These are phyloP conservation scores for Bufo gargarizans DNA, from an alignment of 2,113 vertebrate species.

Conservation along the genomic window DNA sequence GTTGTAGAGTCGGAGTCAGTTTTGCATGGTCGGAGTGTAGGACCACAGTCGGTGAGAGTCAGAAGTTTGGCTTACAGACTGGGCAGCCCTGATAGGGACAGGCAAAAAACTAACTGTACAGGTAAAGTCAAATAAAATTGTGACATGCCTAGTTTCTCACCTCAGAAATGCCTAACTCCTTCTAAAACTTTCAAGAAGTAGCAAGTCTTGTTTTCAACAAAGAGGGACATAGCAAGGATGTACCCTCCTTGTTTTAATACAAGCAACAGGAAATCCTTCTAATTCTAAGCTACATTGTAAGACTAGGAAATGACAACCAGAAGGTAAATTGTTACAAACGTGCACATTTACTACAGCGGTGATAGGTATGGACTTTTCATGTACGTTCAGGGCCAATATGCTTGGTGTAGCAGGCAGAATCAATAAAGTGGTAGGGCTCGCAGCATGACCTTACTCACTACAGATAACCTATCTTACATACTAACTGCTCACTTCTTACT, in stretches of 20 bases:
- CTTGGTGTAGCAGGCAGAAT: background rate
- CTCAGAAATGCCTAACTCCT: too few species aligned
- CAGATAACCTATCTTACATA: background rate
- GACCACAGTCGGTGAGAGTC: too few species aligned
- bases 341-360: background rate
- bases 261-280: conserved; percentile 2
- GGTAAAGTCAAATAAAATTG: too few species aligned
- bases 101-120: too few species aligned
- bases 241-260: background rate
- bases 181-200: background rate
- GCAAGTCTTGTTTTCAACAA: background rate
- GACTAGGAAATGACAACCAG: background rate
- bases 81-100: too few species aligned
- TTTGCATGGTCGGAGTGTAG: too few species aligned
- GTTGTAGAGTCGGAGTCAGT: too few species aligned
- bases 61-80: too few species aligned
- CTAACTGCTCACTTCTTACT: background rate
- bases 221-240: background rate
- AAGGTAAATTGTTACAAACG: background rate
- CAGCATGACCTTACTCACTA: background rate
- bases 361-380: background rate
- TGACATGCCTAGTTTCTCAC: too few species aligned
- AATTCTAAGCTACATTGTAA: conserved; percentile 10
- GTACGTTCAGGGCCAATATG: background rate
- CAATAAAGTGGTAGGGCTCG: background rate